Evolutionary conservation across 1,140 invertebrate genomes (phyloP).

Genomic region (Drosophila gunungcola): DNA sequence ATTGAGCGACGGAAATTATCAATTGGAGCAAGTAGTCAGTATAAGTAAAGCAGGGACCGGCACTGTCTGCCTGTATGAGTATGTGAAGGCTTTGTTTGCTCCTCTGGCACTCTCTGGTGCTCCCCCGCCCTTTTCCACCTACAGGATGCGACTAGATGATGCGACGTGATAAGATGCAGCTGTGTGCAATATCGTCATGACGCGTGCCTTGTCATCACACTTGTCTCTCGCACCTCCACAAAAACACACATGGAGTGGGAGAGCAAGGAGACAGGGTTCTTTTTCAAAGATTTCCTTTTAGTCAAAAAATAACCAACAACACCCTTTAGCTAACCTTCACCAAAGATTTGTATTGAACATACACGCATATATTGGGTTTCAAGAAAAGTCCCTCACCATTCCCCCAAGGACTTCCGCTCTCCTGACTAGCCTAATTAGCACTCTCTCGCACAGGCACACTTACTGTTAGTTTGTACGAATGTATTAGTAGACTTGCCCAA

Average conservation of each 20-base stretch:
- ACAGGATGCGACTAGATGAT: slow-evolving; percentile 38
- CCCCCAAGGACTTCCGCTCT: slow-evolving; percentile 47
- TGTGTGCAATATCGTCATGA: slow-evolving; percentile 14
- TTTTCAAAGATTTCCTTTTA: not conserved
- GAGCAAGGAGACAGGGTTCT: not conserved
- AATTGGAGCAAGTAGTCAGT: slow-evolving; percentile 60
- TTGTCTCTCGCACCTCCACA: slow-evolving; percentile 57
- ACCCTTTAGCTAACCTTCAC: slow-evolving; percentile 51
- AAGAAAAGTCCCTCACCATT: not conserved
- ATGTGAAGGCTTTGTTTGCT: slow-evolving; percentile 38
- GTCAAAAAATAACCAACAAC: not conserved
- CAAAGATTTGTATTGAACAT: slow-evolving; percentile 26
- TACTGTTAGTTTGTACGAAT: not conserved
- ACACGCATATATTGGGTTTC: slow-evolving; percentile 17
- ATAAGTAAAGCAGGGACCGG: slow-evolving; percentile 58
- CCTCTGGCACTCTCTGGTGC: slow-evolving; percentile 2
- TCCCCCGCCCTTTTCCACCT: not conserved
- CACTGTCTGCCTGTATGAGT: slow-evolving; percentile 31
- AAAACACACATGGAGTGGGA: not conserved
- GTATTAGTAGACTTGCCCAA: slow-evolving; percentile 41
- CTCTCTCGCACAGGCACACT: slow-evolving; percentile 24
- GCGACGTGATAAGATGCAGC: slow-evolving; percentile 62
- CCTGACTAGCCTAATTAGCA: slow-evolving; percentile 52
- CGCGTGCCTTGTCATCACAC: slow-evolving; percentile 63
- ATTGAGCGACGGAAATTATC: slow-evolving; percentile 75